Conservation (phyloP, 2,888 invertebrate species). For the Agrochola lota region DNA sequence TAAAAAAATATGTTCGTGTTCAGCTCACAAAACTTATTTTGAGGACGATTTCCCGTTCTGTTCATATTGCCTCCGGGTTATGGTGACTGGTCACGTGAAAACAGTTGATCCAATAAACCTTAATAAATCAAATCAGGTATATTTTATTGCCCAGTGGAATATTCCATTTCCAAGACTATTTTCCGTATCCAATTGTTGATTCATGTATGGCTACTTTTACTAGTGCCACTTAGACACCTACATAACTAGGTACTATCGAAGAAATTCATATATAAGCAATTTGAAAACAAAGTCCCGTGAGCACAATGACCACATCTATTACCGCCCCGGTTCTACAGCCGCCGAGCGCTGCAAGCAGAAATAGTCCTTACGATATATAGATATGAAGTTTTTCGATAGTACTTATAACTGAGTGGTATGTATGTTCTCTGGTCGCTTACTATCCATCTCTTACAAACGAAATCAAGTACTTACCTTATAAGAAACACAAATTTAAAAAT, state of each 20-base stretch:
- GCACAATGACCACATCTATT: too few relatives aligned
- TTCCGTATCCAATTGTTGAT: constrained; percentile 30
- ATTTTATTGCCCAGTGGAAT: constrained; percentile 19
- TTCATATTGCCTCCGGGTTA: constrained; percentile 20
- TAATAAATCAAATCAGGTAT: constrained; percentile 35
- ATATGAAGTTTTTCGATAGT: too few relatives aligned
- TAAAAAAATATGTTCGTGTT: constrained; percentile 35
- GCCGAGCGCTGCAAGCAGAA: too few relatives aligned
- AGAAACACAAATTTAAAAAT: not conserved
- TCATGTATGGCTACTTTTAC: constrained; percentile 1
- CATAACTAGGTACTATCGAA: not conserved
- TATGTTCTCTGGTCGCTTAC: not conserved
- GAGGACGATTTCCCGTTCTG: not conserved
- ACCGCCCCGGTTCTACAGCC: too few relatives aligned
- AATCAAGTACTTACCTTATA: not conserved
- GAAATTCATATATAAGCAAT: too few relatives aligned
- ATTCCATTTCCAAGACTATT: not conserved
- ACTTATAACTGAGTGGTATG: not conserved
- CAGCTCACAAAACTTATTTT: constrained; percentile 24
- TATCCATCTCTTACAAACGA: not conserved
- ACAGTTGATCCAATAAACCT: constrained; percentile 31
- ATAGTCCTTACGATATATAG: too few relatives aligned
- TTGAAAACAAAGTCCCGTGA: too few relatives aligned
- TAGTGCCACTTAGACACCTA: not conserved
- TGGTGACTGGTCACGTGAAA: constrained; percentile 14